phyloP scores from a whole-genome alignment of 2,888 invertebrate genomes.

The Ernsta delagoae region DNA sequence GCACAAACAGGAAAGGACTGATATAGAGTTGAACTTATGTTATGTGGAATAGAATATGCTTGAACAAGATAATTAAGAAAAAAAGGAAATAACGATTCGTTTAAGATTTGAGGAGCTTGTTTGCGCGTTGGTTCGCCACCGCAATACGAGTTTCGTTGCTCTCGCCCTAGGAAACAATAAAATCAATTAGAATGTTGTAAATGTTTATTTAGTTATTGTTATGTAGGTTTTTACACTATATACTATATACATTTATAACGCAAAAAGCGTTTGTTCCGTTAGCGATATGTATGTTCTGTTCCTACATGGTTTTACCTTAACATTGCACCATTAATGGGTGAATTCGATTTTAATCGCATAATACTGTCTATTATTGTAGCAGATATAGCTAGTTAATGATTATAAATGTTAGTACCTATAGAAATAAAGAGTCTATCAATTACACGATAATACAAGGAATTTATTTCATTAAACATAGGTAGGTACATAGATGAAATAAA shows the following conservation, averaged over 20 bases:
- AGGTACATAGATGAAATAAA: too few species aligned
- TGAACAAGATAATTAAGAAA: background rate
- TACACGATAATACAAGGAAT: too few species aligned
- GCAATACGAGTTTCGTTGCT: constrained; percentile 95
- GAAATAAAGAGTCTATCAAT: too few species aligned
- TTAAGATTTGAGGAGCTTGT: constrained; percentile 92
- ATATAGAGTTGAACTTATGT: background rate
- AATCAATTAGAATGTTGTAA: constrained; percentile 7
- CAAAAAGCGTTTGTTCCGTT: constrained; percentile 10
- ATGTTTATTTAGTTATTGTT: background rate
- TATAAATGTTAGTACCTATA: too few species aligned
- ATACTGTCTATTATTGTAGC: too few species aligned
- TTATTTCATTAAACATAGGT: too few species aligned
- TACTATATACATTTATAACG: background rate
- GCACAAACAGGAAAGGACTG: background rate
- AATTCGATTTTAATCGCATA: too few species aligned
- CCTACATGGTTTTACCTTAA: too few species aligned
- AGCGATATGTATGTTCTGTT: too few species aligned
- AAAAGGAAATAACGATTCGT: constrained; percentile 36
- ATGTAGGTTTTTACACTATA: background rate
- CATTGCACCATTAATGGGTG: too few species aligned
- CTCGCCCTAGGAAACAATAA: constrained; percentile 85
- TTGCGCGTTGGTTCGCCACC: constrained; percentile 95
- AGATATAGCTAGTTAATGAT: too few species aligned
- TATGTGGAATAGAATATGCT: constrained; percentile 6